These are phyloP conservation scores for Sinocyclocheilus grahami DNA, from an alignment of 2,113 vertebrate species.

Conservation along the genomic window DNA sequence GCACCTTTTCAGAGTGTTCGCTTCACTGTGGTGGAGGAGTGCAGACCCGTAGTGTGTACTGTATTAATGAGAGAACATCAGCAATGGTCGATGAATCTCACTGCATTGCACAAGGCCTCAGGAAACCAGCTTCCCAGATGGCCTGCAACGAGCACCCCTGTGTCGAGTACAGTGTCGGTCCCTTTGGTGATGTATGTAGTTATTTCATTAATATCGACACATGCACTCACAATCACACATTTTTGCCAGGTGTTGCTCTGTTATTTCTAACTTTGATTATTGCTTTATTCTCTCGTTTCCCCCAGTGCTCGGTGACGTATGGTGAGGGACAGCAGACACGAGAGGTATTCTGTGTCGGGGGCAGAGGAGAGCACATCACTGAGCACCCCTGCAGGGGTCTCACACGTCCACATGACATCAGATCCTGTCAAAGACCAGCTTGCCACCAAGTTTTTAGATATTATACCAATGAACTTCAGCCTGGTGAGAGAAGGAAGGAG, in stretches of 20 bases:
- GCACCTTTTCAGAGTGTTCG: conserved; percentile 82
- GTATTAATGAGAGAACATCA: conserved; percentile 68
- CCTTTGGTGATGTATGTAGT: conserved; percentile 68
- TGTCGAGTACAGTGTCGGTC: conserved; percentile 67
- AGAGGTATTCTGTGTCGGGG: conserved; percentile 75
- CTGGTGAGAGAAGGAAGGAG: conserved; percentile 58
- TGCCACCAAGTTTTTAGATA: conserved; percentile 80
- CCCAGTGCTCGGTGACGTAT: conserved; percentile 88
- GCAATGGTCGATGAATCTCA: conserved; percentile 69
- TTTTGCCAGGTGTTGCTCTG: not conserved
- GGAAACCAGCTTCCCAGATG: conserved; percentile 73
- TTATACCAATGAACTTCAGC: conserved; percentile 71
- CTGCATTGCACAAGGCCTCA: conserved; percentile 75
- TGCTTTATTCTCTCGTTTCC: not conserved
- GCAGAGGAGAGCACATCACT: conserved; percentile 70
- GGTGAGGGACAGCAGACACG: conserved; percentile 86
- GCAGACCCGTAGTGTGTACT: conserved; percentile 84
- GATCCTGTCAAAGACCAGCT: conserved; percentile 76
- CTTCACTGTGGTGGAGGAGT: conserved; percentile 82
- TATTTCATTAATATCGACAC: not conserved
- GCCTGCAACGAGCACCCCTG: conserved; percentile 82
- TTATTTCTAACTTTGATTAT: not conserved
- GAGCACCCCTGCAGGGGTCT: conserved; percentile 75
- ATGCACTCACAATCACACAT: not conserved
- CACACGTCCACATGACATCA: conserved; percentile 70